These are phyloP conservation scores for Propsilocerus akamusi DNA, from an alignment of 1,140 invertebrate genomes.

Conservation along the genomic window DNA sequence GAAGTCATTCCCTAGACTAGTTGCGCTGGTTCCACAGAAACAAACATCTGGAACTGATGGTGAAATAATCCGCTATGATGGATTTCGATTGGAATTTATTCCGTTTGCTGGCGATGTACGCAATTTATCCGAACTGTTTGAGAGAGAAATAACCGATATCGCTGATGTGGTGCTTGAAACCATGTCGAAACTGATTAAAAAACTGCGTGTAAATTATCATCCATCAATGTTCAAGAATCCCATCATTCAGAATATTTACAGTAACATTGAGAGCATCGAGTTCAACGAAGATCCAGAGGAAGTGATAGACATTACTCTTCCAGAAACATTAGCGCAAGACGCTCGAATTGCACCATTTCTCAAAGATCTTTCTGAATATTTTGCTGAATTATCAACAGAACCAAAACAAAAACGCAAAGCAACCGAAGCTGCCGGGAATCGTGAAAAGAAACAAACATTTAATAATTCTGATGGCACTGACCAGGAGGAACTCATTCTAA, in stretches of 20 bases:
- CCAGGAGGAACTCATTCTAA: background rate
- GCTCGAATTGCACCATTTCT: background rate
- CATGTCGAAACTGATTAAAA: background rate
- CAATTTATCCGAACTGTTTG: background rate
- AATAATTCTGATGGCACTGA: no score
- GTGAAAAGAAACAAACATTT: background rate
- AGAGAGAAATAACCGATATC: background rate
- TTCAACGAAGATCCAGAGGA: background rate
- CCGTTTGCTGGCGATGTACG: background rate
- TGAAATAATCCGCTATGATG: background rate
- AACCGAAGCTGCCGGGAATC: background rate
- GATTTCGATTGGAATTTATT: background rate
- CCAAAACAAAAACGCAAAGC: background rate
- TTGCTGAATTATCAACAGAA: background rate
- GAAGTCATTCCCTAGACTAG: background rate
- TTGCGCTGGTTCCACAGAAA: background rate
- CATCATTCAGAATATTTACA: background rate
- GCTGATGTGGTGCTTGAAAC: background rate
- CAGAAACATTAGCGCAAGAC: background rate
- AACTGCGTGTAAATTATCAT: background rate
- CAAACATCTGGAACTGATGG: no score
- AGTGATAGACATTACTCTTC: background rate
- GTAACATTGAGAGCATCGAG: background rate
- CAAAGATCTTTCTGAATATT: background rate
- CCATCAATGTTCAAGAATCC: background rate